Evolutionary conservation across 2,797 vertebrate species (phyloP), one percentile per base, ranked within the genome.

Genomic region (Alectoris magna): DNA sequence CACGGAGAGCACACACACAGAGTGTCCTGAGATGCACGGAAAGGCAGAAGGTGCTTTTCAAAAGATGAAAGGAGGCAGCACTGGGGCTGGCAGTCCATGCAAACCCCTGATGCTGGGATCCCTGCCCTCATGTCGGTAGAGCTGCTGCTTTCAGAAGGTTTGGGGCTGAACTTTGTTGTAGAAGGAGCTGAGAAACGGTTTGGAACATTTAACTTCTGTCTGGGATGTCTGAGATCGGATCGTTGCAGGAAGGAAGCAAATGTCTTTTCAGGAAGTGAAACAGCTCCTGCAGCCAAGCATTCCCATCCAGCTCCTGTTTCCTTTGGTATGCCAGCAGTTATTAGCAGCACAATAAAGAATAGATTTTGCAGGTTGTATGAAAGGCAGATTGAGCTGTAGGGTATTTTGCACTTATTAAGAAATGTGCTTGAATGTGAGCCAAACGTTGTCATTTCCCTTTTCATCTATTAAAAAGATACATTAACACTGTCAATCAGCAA

Each of bases 401-500:
- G 64, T 86, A 63, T 87, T 95, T 89, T 87, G 55, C 89, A 84
- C 62, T 91, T 71, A 90, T 91, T 71, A 90, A 96, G 94, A 95
- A 91, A 89, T 93, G 67, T 78, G 49, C 84, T 97, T 96, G 91
- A 91, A 94, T 80, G 87, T 34, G 59, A 94, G 95, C 96, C 97
- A 97, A 95, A 97, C 97, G 89, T 92, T 96, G 95, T 96, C 95
- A 94, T 96, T 97, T 97, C 91, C 92, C 95, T 94, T 96, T 96
- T 97, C 91, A 93, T 95, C 95, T 49, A 90, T 93, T 97, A 96
- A 84, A 80, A 95, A 87, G 95, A 88, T 86, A 71, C 89, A 94
- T 97, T 96, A 97, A 91, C 93, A 24, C 76, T 92, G 96, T 96
- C 95, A 97, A 56, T 97, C 96, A 94, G 44, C 67, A 74, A 76